Base-by-base conservation (phyloP, 2,888 invertebrate genomes). In the Chloroclysta siterata region DNA sequence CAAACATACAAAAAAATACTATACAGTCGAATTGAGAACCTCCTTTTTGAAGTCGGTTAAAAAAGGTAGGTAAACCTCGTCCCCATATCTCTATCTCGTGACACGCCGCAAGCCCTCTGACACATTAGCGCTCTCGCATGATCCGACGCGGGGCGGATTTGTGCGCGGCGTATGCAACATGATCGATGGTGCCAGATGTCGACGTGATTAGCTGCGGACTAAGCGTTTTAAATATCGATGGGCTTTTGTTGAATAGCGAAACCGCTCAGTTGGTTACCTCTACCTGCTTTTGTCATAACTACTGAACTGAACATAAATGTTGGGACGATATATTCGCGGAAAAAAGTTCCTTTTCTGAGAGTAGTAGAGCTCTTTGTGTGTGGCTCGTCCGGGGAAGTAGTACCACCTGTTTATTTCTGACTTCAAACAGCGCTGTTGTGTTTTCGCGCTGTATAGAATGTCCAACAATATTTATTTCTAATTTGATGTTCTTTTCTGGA, bases 121-220 rank as follows among this genome's bases (percentile, higher is more conserved):
- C 83, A 82, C 83, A 84, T 87, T 86, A 87, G 80, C 81, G 76
- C 17, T 46, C 46, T 46, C 69, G 77, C 81, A 77, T 85, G 82
- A 85, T 82, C 81, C 84, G 80, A 80, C 79, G 77, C 71, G 77
- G 77, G 76, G 68, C 77, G 81, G 85, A 81, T 86, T 84, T 81
- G 78, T 82, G 82, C 83, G 77, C 74, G 72, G 77, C 74, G 72
- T 71, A 71, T 72, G 69, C 53, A 59, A 52, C 60, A 81, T 89
- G 88, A 89, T 88, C 82, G 86, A 89, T 88, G 81, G 78, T 71
- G 70, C 77, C 85, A 84, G 83, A 83, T 85, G 83, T 79, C 82
- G 76, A 67, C 73, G 75, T 80, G 83, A 85, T 84, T 84, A 81
- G 72, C 63, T 56, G 60, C 50, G 51, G 50, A 55, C 47, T 47